Percentiles rank a stretch among this genome's conserved stretches.
phyloP scores from a whole-genome alignment of 2,888 invertebrate genomes.

The Endomychus coccineus region DNA sequence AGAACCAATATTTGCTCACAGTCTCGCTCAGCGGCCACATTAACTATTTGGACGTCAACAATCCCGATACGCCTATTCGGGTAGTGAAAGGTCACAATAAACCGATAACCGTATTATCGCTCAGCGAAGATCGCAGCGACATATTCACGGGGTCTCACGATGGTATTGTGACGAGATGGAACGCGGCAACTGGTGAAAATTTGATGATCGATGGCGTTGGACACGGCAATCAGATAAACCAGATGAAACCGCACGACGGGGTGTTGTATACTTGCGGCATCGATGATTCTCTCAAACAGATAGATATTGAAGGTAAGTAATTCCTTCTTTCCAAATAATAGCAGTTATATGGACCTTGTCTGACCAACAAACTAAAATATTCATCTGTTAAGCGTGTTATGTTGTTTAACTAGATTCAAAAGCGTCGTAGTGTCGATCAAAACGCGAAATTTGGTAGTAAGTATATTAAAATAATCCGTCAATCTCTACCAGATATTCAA shows the following conservation, averaged over 20 bases:
- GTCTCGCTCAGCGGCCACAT: conserved; percentile 95
- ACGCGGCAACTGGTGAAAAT: conserved; percentile 74
- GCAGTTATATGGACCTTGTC: no score
- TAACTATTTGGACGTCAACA: conserved; percentile 83
- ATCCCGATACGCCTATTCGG: conserved; percentile 71
- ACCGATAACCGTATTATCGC: conserved; percentile 84
- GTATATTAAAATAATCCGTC: no score
- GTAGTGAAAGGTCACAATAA: conserved; percentile 96
- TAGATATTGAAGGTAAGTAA: conserved; percentile 47
- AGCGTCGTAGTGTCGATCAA: no score
- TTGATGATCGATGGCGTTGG: conserved; percentile 76
- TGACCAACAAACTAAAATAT: no score
- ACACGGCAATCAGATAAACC: conserved; percentile 94
- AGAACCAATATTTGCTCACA: conserved; percentile 77
- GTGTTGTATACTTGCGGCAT: conserved; percentile 82
- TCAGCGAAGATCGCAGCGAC: conserved; percentile 63
- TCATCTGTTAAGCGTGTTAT: no score
- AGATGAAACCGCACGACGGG: conserved; percentile 66
- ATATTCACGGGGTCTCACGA: conserved; percentile 94
- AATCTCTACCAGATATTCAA: no score
- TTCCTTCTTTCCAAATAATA: no score
- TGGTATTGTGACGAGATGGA: conserved; percentile 81
- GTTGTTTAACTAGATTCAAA: no score
- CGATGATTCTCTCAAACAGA: conserved; percentile 80
- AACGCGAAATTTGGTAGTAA: no score